Base-by-base conservation (phyloP, 2,888 invertebrate genomes). In the Ellobium chinense region DNA sequence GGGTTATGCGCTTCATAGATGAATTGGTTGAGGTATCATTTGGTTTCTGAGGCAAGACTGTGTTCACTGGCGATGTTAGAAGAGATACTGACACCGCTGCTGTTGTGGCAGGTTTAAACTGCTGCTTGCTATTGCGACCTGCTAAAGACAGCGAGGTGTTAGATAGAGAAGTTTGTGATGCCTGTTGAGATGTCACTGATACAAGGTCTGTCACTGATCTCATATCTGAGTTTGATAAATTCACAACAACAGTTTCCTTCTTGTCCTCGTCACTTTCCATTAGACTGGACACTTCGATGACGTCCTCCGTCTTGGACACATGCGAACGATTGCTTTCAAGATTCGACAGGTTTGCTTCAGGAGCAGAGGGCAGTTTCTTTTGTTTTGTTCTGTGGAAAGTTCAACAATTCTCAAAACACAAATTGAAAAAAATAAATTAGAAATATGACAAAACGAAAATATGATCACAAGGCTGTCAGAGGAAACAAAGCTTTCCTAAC, bases 251-350 rank as follows among this genome's bases (percentile, higher is more conserved):
- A 31, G 36, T 31, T 12, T 69, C 21, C 3, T 56, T 79, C 14
- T 66, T 46, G 0, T 79, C 79, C 9, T 54, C 66, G 27, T 78
- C 69, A n/a, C 58, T 56, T 12, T 69, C 77, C n/a, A 69, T 0
- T n/a, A 27, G 24, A 34, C 72, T 79, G 34, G 80, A 74, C 7
- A 80, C 72, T 63, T 80, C 80, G 21, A 80, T 80, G 9, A 80
- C 75, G 63, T 80, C 80, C 27, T 80, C 80, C 27, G 68, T 80
- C 46, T 60, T 80, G 9, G 80, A 74, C 7, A 62, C 37, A 27
- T 74, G 73, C 0, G 60, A 7, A 21, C 21, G 65, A 27, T 14
- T n/a, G 14, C 37, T 66, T 18, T 66, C 80, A 14, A 29, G 14
- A 37, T 37, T 56, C 1, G 60, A 27, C 29, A 37, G 27, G 1